A percentile compares a stretch with the other conserved stretches of the same genome.
These are phyloP conservation scores for Galemys pyrenaicus DNA, from an alignment of 2,113 vertebrate genomes.

Conservation along the genomic window DNA sequence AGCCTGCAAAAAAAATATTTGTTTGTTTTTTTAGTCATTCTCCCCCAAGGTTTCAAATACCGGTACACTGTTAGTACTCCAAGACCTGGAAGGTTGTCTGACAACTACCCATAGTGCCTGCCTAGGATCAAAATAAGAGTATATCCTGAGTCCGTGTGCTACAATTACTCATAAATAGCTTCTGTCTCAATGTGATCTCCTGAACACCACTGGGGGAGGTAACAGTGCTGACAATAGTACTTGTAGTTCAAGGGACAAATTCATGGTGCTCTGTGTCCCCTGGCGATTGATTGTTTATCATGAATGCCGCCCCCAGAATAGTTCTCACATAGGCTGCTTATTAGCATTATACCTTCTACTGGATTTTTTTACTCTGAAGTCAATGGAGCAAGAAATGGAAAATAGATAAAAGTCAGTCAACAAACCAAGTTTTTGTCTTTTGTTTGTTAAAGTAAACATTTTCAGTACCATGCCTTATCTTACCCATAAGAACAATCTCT, in stretches of 20 bases:
- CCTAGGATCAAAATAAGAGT: not conserved
- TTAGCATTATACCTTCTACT: not conserved
- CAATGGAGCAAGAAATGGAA: not conserved
- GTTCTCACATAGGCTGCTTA: not conserved
- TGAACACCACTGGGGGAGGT: not conserved
- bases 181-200: not conserved
- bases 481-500: constrained; percentile 79
- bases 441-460: constrained; percentile 10
- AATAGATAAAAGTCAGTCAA: not conserved
- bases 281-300: not conserved
- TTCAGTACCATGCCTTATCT: constrained; percentile 64
- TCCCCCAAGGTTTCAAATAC: not conserved
- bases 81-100: not conserved
- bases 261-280: not conserved
- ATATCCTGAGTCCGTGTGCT: not conserved
- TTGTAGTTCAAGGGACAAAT: not conserved
- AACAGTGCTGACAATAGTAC: not conserved
- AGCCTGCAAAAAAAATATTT: not conserved
- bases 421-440: not conserved
- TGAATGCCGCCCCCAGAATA: not conserved
- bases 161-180: not conserved
- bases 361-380: not conserved
- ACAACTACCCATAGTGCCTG: not conserved
- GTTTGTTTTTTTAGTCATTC: not conserved
- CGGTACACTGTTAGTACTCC: not conserved